Percentiles rank a stretch among this genome's conserved stretches.
Evolutionary conservation across 2,797 vertebrate genomes (phyloP).

Genomic region (Telmatherina bonti): DNA sequence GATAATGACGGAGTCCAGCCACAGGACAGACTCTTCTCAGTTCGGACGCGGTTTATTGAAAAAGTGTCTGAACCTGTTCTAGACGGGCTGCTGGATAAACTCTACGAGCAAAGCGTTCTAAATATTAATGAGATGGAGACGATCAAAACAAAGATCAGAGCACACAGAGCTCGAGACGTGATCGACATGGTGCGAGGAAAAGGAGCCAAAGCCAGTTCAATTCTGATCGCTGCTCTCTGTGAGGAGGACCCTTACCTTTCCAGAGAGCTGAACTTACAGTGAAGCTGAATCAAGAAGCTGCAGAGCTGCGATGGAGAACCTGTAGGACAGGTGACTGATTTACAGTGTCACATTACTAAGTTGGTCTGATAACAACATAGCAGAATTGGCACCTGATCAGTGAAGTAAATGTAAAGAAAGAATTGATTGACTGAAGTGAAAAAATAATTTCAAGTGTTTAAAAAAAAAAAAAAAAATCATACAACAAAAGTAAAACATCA

Average conservation of each 20-base stretch:
- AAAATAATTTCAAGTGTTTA: no score
- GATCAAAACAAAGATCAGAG: accelerated
- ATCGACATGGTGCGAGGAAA: not conserved
- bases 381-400: no score
- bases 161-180: not conserved
- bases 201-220: not conserved
- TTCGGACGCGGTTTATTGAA: accelerated
- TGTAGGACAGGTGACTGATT: no score
- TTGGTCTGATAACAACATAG: no score
- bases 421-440: no score
- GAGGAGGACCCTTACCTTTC: not conserved
- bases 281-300: not conserved
- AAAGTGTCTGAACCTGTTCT: not conserved
- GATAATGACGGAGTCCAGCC: no score
- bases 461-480: no score
- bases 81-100: not conserved
- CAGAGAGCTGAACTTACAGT: not conserved
- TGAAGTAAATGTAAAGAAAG: no score
- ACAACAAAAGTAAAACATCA: no score
- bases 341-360: no score
- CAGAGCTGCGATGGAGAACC: no score
- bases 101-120: not conserved
- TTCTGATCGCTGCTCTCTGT: not conserved
- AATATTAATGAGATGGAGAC: not conserved
- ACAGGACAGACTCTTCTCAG: no score